A percentile compares a stretch with the other conserved stretches of the same genome.
Evolutionary conservation across 2,888 invertebrate genomes (phyloP).

Genomic region (Thera britannica): DNA sequence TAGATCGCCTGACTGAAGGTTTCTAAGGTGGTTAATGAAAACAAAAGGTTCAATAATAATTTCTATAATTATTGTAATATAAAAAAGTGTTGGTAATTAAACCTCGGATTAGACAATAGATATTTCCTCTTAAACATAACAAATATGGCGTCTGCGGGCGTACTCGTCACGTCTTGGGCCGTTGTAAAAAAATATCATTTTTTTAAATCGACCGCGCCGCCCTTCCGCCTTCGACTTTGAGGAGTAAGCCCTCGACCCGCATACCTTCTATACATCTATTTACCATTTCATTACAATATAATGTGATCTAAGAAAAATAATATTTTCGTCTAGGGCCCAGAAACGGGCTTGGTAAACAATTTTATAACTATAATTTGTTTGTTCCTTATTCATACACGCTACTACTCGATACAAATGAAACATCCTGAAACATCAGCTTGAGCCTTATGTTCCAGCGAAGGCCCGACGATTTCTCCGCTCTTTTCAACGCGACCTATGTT

Average conservation of each 20-base stretch:
- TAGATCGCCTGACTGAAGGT: too few species aligned
- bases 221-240: constrained; percentile 36
- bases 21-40: constrained; percentile 46
- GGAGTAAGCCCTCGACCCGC: constrained; percentile 47
- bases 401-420: constrained; percentile 68
- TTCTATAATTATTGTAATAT: constrained; percentile 86
- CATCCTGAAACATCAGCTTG: constrained; percentile 57
- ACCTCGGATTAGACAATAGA: constrained; percentile 85
- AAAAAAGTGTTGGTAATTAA: constrained; percentile 85
- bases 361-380: constrained; percentile 82
- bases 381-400: constrained; percentile 66
- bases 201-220: constrained; percentile 57
- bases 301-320: constrained; percentile 85
- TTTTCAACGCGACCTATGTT: constrained; percentile 19
- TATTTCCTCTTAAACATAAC: constrained; percentile 85
- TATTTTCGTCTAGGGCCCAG: constrained; percentile 81
- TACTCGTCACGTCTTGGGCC: constrained; percentile 31
- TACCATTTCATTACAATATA: constrained; percentile 82
- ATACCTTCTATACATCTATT: constrained; percentile 67
- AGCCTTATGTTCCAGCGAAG: constrained; percentile 55
- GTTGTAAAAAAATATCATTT: constrained; percentile 80
- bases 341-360: constrained; percentile 78
- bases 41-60: constrained; percentile 82
- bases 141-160: constrained; percentile 65
- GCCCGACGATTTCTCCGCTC: constrained; percentile 54